These are phyloP conservation scores for Drosophila willistoni DNA, from an alignment of 1,140 invertebrate species.

Conservation along the genomic window DNA sequence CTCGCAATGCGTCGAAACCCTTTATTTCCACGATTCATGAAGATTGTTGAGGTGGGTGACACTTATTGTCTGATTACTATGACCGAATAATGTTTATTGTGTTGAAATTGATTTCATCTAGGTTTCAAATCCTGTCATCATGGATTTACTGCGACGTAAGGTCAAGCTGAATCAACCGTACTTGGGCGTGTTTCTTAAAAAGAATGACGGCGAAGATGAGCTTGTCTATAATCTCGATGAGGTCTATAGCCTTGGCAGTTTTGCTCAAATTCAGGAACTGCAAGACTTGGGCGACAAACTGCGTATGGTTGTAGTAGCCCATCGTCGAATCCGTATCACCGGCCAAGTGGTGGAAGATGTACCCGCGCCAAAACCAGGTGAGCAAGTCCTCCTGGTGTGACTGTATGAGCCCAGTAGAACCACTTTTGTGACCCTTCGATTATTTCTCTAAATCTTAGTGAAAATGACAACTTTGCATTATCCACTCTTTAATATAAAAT, in stretches of 20 bases:
- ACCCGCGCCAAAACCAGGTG: conserved; percentile 83
- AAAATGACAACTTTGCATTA: conserved; percentile 83
- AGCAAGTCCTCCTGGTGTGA: conserved; percentile 19
- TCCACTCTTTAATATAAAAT: conserved; percentile 83
- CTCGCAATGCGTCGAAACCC: conserved; percentile 97
- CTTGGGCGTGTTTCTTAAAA: conserved; percentile 98
- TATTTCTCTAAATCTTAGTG: conserved; percentile 69
- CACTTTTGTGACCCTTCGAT: conserved; percentile 56
- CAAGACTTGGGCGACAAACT: conserved; percentile 97
- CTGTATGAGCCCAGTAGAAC: conserved; percentile 34
- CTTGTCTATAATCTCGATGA: conserved; percentile 93
- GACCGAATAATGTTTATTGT: neutral
- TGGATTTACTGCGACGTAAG: conserved; percentile 96
- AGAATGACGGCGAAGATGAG: conserved; percentile 95
- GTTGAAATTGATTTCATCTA: conserved; percentile 75
- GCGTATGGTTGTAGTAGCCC: conserved; percentile 96
- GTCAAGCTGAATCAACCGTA: conserved; percentile 98
- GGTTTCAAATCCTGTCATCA: conserved; percentile 94
- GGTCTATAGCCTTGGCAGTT: conserved; percentile 96
- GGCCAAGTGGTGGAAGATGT: conserved; percentile 90
- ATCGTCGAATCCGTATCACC: conserved; percentile 93
- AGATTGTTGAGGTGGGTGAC: conserved; percentile 93
- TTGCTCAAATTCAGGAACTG: conserved; percentile 99
- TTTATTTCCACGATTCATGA: conserved; percentile 99
- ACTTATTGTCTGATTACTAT: neutral